Evolutionary conservation across 2,113 vertebrate species (phyloP), one percentile per base, ranked within the genome.

Genomic region (Campylorhamphus procurvoides): DNA sequence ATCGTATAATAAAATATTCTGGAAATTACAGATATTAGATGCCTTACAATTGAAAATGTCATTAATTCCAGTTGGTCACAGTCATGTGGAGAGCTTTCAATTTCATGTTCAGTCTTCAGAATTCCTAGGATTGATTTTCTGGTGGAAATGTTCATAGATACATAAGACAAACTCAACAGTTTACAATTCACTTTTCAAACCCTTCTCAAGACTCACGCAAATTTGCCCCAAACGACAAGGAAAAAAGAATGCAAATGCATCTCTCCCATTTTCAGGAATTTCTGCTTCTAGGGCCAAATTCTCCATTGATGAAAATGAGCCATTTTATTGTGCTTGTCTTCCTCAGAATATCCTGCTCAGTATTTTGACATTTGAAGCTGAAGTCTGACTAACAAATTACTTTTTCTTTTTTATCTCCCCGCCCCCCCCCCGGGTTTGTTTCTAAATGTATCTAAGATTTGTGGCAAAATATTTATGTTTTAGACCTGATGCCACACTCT

Each of bases 211-310:
- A 82, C 13, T 64, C 28, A 77, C 4, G 2, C 35, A 92, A 89
- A 94, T 89, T 24, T 84, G 11, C 10, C 20, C 20, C n/a, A 82
- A 84, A 87, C 28, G 56, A 4, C 25, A 63, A 78, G 74, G 92
- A 80, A 80, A 97, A 95, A 88, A 7, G 31, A 82, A 94, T 73
- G 77, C 5, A 93, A 93, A 91, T 74, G 3, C n/a, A 56, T 72
- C 14, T 90, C 82, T 89, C 37, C 19, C 6, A n/a, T 79, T 79
- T 93, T 90, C 42, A 88, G 68, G 68, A 72, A 88, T 78, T 78
- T 81, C 68, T 95, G 19, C 35, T 93, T 84, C 63, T 37, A 73
- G 35, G 64, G 56, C 35, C 75, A 94, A 84, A 88, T 76, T 76
- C n/a, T 74, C 31, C 40, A 12, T 23, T 46, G 58, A 68, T 52